Conservation (phyloP, 2,888 invertebrate species). For the Perdita meconis region DNA sequence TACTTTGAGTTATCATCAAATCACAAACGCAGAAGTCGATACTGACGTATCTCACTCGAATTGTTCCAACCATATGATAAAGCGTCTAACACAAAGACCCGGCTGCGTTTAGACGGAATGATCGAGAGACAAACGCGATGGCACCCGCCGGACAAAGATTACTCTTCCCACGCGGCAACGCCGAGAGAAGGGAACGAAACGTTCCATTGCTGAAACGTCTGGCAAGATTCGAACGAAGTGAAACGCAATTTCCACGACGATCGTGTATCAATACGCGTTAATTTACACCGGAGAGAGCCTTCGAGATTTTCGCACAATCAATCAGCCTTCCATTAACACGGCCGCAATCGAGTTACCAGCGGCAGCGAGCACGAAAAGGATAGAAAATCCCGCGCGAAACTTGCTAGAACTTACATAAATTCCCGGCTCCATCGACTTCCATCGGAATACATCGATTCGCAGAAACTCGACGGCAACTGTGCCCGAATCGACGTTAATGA, state of each 20-base stretch:
- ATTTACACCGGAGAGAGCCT: constrained; percentile 29
- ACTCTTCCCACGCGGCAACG: not conserved
- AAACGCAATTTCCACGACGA: constrained; percentile 1
- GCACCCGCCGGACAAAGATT: constrained; percentile 4
- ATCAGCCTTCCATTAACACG: constrained; percentile 46
- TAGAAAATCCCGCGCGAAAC: constrained; percentile 12
- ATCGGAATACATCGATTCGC: constrained; percentile 23
- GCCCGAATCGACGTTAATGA: no score
- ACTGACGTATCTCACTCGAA: constrained; percentile 26
- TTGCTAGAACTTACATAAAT: constrained; percentile 34
- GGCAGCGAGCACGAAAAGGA: not conserved
- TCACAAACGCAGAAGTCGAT: not conserved
- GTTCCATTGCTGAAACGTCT: not conserved
- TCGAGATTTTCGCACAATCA: constrained; percentile 25
- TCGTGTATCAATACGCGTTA: constrained; percentile 18
- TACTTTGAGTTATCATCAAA: constrained; percentile 20
- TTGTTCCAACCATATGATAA: constrained; percentile 13
- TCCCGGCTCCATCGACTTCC: constrained; percentile 12
- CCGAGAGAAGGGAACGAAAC: not conserved
- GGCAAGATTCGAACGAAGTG: not conserved
- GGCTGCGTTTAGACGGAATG: constrained; percentile 9
- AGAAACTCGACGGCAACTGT: not conserved
- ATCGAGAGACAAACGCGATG: constrained; percentile 26
- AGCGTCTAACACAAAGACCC: constrained; percentile 28
- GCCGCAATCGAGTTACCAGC: constrained; percentile 44